Evolutionary conservation across 2,797 vertebrate genomes (phyloP), one percentile per base, ranked within the genome.

Genomic region (Xerus rutilus): DNA sequence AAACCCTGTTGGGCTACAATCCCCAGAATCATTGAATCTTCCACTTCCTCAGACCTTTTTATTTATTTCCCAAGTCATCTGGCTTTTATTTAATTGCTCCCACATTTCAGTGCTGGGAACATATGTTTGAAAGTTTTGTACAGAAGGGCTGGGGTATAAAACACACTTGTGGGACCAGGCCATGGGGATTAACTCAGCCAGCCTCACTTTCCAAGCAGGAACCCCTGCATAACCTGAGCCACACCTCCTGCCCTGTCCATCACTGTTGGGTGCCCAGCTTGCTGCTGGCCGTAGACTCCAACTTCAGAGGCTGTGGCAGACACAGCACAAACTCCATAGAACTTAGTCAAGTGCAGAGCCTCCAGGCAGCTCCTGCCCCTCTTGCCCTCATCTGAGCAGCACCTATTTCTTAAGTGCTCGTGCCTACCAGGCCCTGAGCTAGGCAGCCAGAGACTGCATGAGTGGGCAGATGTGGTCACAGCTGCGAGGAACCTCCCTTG

Each of bases 11-110:
- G 20, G 72, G 25, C 4, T 25, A 67, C 65, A n/a, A 18, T 32
- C 82, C 84, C 7, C 10, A 83, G 64, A 81, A 43, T 21, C 82
- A 79, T 0, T 32, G 93, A 82, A 52, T 45, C 59, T 18, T 72
- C 69, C 14, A 0, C 95, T 95, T 70, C 62, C 39, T 89, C 86
- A 2, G 25, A 32, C 45, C 2, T 0, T 86, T 89, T 91, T 70
- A 92, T 87, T 84, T 87, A 2, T 54, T 97, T 83, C 82, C 32
- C 77, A 69, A 43, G 69, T 73, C 91, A 15, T 78, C 95, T 90
- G 96, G 59, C 74, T 94, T 77, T 1, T 0, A 5, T 72, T 94
- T 94, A 83, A 72, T 35, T 30, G 1, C 47, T 70, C 87, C 79
- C 54, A 59, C 4, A 5, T 90, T 90, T 96, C 89, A 20, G 1